Evolutionary conservation across 2,888 invertebrate genomes (phyloP).

Genomic region (Alloscopus bannaensis): DNA sequence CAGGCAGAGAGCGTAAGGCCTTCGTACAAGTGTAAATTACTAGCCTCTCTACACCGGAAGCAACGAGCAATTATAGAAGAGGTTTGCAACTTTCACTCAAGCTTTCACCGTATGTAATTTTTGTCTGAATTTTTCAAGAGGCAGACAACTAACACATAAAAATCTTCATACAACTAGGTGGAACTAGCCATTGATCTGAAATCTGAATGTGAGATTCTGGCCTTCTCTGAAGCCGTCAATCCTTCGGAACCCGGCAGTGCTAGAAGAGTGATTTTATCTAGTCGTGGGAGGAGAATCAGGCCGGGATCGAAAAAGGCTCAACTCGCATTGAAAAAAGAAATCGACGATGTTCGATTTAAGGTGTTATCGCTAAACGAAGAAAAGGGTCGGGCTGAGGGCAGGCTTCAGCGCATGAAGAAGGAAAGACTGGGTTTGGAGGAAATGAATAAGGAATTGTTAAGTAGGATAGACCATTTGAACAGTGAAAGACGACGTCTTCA

Average conservation of each 20-base stretch:
- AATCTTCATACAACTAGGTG: too few species aligned
- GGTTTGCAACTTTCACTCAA: conserved; percentile 35
- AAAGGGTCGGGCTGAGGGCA: conserved; percentile 81
- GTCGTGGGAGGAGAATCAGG: conserved; percentile 54
- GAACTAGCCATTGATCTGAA: conserved; percentile 67
- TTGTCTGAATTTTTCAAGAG: too few species aligned
- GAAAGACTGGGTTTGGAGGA: conserved; percentile 81
- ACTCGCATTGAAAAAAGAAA: conserved; percentile 78
- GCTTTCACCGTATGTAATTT: too few species aligned
- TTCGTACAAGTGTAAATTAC: conserved; percentile 69
- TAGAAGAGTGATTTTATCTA: conserved; percentile 52
- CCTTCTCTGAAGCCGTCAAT: conserved; percentile 37
- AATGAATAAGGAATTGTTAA: conserved; percentile 84
- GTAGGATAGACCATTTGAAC: conserved; percentile 82
- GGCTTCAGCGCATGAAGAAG: conserved; percentile 81
- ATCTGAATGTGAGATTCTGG: conserved; percentile 62
- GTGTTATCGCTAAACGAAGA: conserved; percentile 83
- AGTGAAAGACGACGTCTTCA: conserved; percentile 81
- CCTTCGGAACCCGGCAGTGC: conserved; percentile 37
- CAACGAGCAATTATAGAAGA: conserved; percentile 72
- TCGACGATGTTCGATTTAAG: conserved; percentile 84
- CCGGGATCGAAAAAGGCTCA: conserved; percentile 55
- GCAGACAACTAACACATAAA: too few species aligned
- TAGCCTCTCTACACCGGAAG: conserved; percentile 67
- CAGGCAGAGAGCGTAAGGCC: conserved; percentile 39